These are phyloP conservation scores for Salvelinus sp. DNA, from an alignment of 2,113 vertebrate genomes.

Conservation along the genomic window DNA sequence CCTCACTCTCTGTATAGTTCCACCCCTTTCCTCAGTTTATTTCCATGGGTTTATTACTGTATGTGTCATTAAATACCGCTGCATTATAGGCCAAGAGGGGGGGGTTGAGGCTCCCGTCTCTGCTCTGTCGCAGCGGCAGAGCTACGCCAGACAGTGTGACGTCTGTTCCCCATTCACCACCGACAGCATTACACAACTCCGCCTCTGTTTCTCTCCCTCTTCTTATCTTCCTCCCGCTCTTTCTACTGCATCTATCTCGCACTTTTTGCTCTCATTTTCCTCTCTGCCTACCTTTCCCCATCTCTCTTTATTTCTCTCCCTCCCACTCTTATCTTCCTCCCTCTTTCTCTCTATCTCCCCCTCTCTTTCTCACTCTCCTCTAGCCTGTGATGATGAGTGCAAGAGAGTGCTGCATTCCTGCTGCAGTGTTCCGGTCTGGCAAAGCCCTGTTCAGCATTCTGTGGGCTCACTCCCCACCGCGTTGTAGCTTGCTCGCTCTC, in stretches of 20 bases:
- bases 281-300: conserved; percentile 27
- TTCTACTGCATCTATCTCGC: conserved; percentile 15
- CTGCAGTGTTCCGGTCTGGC: conserved; percentile 65
- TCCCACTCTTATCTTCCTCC: neutral
- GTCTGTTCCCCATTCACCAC: too few relatives aligned
- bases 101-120: too few relatives aligned
- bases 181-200: neutral
- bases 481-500: neutral
- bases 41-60: neutral
- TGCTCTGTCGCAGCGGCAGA: too few relatives aligned
- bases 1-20: conserved; percentile 1
- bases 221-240: conserved; percentile 18
- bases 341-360: neutral
- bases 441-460: conserved; percentile 63
- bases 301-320: neutral
- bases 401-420: conserved; percentile 55
- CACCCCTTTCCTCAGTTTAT: neutral
- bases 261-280: neutral
- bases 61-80: neutral
- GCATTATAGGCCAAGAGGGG: too few relatives aligned
- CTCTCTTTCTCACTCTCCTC: neutral
- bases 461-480: conserved; percentile 31
- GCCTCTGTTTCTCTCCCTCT: conserved; percentile 16
- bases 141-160: too few relatives aligned
- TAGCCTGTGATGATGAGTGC: neutral